Conservation (phyloP, 35 echinoderm and acorn worm genomes). For the Apostichopus californicus region DNA sequence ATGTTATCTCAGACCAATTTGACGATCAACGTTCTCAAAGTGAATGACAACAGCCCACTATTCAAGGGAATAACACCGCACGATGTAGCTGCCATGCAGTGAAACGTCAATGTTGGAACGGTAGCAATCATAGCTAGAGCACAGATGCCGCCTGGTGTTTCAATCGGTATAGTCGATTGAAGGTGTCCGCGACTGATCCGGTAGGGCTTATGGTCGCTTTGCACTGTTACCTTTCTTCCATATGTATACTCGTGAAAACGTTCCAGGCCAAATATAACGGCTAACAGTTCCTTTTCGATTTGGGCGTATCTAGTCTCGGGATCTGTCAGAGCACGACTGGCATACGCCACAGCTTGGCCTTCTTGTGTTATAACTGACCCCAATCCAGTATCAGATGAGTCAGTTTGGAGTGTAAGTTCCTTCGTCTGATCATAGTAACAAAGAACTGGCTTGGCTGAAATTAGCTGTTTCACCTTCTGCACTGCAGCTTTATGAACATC, state of each 20-base stretch:
- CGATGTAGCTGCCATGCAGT: no score
- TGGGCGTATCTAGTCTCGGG: conserved; percentile 45
- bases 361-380: conserved; percentile 45
- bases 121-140: no score
- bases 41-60: no score
- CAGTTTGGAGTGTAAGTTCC: not conserved
- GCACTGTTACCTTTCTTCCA: conserved; percentile 38
- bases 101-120: no score
- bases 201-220: conserved; percentile 63
- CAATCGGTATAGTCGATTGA: no score
- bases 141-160: no score
- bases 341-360: conserved; percentile 40
- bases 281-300: conserved; percentile 61
- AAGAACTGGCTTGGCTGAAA: conserved; percentile 27
- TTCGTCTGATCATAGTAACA: conserved; percentile 38
- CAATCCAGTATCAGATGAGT: conserved; percentile 32
- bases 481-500: not conserved
- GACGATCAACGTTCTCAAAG: no score
- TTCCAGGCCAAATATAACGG: conserved; percentile 46
- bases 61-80: no score
- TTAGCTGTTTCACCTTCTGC: not conserved
- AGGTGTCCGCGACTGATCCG: no score
- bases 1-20: no score
- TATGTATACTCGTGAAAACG: conserved; percentile 51
- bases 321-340: conserved; percentile 54